Evolutionary conservation across 2,888 invertebrate species (phyloP).

Genomic region (Bruchidius siliquastri): DNA sequence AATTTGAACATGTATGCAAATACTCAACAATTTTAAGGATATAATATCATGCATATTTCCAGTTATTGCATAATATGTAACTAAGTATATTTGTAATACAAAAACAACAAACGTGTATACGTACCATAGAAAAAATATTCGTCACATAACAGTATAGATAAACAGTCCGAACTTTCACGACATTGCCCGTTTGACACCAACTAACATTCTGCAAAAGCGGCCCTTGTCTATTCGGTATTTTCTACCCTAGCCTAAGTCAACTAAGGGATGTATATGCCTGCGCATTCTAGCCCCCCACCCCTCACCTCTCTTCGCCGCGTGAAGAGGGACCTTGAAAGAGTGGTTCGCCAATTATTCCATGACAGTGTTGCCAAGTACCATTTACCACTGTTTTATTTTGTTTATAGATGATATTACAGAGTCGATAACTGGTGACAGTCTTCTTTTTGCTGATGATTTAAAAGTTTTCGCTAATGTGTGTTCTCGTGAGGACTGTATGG

Average conservation of each 20-base stretch:
- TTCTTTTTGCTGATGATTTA: too few relatives aligned
- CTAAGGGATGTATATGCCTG: slow-evolving; percentile 26
- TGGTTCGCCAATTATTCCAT: slow-evolving; percentile 18
- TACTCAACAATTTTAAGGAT: not conserved
- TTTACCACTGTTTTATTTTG: not conserved
- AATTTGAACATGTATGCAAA: not conserved
- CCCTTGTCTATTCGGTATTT: slow-evolving; percentile 15
- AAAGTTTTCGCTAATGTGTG: too few relatives aligned
- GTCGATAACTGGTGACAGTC: too few relatives aligned
- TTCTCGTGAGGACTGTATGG: too few relatives aligned
- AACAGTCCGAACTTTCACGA: slow-evolving; percentile 10
- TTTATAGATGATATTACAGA: too few relatives aligned
- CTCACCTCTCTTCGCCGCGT: slow-evolving; percentile 5
- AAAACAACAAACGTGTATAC: not conserved
- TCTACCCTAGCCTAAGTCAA: slow-evolving; percentile 28
- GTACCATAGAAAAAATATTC: not conserved
- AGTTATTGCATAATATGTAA: too few relatives aligned
- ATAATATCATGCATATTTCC: not conserved
- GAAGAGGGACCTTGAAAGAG: slow-evolving; percentile 17
- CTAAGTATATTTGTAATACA: not conserved
- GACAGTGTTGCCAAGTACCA: not conserved
- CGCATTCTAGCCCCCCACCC: slow-evolving; percentile 20
- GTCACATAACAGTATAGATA: slow-evolving; percentile 14
- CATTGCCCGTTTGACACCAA: slow-evolving; percentile 18
- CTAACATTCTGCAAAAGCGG: slow-evolving; percentile 21